Conservation (phyloP, 2,888 invertebrate species). For the Melangyna quadrimaculata region DNA sequence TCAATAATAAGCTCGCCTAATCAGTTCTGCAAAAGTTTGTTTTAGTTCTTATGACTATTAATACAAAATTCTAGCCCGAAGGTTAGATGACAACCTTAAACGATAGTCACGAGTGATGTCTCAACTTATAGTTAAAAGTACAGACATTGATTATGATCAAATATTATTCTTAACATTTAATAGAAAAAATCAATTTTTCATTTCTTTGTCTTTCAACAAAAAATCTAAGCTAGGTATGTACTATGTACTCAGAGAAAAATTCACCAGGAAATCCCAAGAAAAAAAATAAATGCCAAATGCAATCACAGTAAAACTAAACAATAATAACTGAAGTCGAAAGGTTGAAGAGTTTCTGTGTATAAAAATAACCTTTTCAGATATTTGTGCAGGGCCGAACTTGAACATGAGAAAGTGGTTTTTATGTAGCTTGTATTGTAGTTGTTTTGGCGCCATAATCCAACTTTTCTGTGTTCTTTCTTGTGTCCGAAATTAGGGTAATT, state of each 20-base stretch:
- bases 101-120: background rate
- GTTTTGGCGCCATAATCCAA: too few species aligned
- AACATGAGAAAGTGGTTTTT: background rate
- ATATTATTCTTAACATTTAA: background rate
- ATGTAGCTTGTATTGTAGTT: too few species aligned
- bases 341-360: background rate
- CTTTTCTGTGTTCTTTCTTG: too few species aligned
- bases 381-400: background rate
- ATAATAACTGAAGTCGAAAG: background rate
- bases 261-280: background rate
- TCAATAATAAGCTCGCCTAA: background rate
- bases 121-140: background rate
- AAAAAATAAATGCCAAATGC: background rate
- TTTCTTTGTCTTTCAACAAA: background rate
- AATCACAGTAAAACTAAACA: background rate
- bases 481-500: too few species aligned
- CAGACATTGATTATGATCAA: background rate
- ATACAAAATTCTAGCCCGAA: too few species aligned
- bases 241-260: too few species aligned
- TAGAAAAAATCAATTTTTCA: background rate
- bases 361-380: background rate
- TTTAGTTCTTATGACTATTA: too few species aligned
- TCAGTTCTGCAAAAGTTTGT: background rate
- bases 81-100: background rate
- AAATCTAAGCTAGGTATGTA: background rate